A percentile compares a stretch with the other conserved stretches of the same genome.
phyloP scores from a whole-genome alignment of 2,113 vertebrate genomes.

The Thamnaconus septentrionalis region DNA sequence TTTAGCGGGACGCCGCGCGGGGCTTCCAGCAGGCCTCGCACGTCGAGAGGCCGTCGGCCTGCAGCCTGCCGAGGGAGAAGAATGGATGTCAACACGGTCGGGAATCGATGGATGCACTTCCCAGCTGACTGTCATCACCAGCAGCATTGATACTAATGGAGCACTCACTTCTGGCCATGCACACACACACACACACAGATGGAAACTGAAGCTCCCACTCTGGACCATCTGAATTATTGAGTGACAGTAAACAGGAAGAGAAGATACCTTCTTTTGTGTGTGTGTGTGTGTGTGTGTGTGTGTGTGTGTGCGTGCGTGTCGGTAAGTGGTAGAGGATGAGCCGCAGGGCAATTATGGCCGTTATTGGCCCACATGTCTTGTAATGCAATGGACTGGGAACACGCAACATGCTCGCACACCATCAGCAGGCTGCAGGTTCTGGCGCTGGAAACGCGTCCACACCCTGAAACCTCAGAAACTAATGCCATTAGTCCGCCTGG shows the following conservation, averaged over 20 bases:
- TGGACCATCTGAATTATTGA: conserved; percentile 70
- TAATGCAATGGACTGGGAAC: no score
- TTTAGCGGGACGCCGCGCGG: conserved; percentile 24
- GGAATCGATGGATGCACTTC: conserved; percentile 70
- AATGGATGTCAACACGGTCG: conserved; percentile 45
- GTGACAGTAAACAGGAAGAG: conserved; percentile 64
- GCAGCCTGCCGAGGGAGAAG: conserved; percentile 32
- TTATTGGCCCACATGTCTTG: no score
- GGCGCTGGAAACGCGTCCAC: no score
- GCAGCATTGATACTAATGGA: conserved; percentile 69
- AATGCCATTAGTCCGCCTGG: no score
- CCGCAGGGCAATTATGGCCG: no score
- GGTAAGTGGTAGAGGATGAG: background rate
- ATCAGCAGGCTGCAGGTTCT: no score
- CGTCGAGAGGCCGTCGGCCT: background rate
- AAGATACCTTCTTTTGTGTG: conserved; percentile 39
- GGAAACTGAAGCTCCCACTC: conserved; percentile 53
- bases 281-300: conserved; percentile 11
- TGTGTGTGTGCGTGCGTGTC: background rate
- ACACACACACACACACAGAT: conserved; percentile 30
- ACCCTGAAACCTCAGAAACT: no score
- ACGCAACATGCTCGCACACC: no score
- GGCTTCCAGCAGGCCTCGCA: background rate
- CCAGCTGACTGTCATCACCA: conserved; percentile 55
- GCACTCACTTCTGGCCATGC: conserved; percentile 30